These are phyloP conservation scores for Carassius auratus DNA, from an alignment of 2,113 vertebrate genomes.

Conservation along the genomic window DNA sequence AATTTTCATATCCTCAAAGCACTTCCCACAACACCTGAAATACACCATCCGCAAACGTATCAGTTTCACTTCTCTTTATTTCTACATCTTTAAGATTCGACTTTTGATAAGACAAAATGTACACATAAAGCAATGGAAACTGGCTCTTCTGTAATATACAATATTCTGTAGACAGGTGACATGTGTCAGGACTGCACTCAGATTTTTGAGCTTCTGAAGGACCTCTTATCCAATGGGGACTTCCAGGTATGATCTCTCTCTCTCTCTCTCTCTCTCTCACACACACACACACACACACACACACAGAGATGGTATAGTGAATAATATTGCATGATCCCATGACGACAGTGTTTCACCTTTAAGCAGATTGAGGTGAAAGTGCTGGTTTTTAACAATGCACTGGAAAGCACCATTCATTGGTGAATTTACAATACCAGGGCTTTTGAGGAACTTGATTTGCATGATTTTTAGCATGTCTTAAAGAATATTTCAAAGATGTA, in stretches of 20 bases:
- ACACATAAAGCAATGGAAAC: not conserved
- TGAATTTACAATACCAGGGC: not conserved
- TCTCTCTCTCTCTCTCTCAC: too few species aligned
- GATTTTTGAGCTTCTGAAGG: constrained; percentile 70
- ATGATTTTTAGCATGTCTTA: not conserved
- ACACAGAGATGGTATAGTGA: not conserved
- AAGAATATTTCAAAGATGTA: constrained; percentile 5
- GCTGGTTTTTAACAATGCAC: not conserved
- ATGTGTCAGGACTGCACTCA: constrained; percentile 74
- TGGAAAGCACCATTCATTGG: not conserved
- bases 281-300: not conserved
- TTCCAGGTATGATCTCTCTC: constrained; percentile 65
- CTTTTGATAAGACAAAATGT: not conserved
- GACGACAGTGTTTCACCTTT: constrained; percentile 16
- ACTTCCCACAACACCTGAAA: constrained; percentile 9
- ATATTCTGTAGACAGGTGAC: constrained; percentile 64
- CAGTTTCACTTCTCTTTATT: constrained; percentile 44
- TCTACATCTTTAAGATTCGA: not conserved
- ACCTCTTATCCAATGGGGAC: constrained; percentile 69
- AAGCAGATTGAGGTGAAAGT: constrained; percentile 30
- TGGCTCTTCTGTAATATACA: not conserved
- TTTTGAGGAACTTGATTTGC: constrained; percentile 6
- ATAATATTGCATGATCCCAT: not conserved
- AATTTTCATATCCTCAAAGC: constrained; percentile 29
- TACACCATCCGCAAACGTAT: not conserved